A percentile compares a stretch with the other conserved stretches of the same genome.
Evolutionary conservation across 1,140 invertebrate species (phyloP).

Genomic region (Zaprionus ghesquierei): DNA sequence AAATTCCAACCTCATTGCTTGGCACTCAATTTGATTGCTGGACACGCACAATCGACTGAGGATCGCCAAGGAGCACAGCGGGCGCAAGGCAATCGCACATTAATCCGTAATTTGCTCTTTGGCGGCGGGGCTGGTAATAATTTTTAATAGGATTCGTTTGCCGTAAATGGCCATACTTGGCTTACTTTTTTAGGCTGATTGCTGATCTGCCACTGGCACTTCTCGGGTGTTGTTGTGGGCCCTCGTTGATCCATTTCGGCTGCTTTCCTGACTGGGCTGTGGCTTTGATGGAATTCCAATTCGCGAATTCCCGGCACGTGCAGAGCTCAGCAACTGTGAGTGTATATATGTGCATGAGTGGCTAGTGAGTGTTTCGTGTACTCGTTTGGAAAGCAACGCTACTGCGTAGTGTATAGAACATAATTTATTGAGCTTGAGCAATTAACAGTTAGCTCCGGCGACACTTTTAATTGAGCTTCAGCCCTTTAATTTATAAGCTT

Average conservation of each 20-base stretch:
- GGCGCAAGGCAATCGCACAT: slow-evolving; percentile 53
- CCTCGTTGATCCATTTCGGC: slow-evolving; percentile 30
- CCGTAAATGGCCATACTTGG: slow-evolving; percentile 70
- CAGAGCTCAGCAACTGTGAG: slow-evolving; percentile 11
- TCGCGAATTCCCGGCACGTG: slow-evolving; percentile 70
- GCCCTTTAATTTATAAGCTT: slow-evolving; percentile 78
- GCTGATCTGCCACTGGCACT: background rate
- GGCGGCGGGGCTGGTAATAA: slow-evolving; percentile 57
- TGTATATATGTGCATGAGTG: background rate
- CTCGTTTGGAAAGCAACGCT: background rate
- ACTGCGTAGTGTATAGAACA: background rate
- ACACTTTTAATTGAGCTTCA: slow-evolving; percentile 79
- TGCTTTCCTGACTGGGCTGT: slow-evolving; percentile 39
- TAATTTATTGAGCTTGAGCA: slow-evolving; percentile 69
- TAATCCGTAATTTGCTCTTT: slow-evolving; percentile 73
- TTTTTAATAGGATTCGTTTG: slow-evolving; percentile 70
- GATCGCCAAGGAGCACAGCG: slow-evolving; percentile 2
- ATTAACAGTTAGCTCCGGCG: slow-evolving; percentile 61
- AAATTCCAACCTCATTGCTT: slow-evolving; percentile 19
- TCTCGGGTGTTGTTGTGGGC: background rate
- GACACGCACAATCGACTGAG: slow-evolving; percentile 34
- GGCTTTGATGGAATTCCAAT: slow-evolving; percentile 62
- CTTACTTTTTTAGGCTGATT: slow-evolving; percentile 54
- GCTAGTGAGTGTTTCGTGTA: background rate
- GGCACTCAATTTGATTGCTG: slow-evolving; percentile 41